Evolutionary conservation across 2,113 vertebrate genomes (phyloP), one percentile per base, ranked within the genome.

Genomic region (Pachypanchax playfairii): DNA sequence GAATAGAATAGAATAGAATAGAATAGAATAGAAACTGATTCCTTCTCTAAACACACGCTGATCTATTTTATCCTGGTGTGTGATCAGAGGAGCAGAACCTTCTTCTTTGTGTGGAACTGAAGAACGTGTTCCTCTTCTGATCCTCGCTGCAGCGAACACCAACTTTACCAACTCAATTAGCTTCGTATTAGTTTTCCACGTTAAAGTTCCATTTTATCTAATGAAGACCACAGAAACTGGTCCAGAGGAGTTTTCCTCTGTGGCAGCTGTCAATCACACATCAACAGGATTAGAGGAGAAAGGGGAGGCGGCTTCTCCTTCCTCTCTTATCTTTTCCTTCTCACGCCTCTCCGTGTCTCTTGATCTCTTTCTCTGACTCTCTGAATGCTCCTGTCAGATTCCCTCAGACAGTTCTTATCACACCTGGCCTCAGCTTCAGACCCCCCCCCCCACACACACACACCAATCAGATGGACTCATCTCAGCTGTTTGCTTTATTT

Each of bases 161-260:
- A 77, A 48, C 78, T 57, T 73, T 65, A 83, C 11, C 11, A 36
- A 36, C 35, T 88, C 77, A 79, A 88, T 71, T 70, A 56, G 36
- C 42, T 35, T 33, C 22, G 35, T 75, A 88, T 89, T 75, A 82
- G 89, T 89, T 90, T 82, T 71, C 57, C 78, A 49, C 80, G 73
- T 81, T 60, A 68, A 73, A 74, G 52, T 85, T 82, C 60, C 21
- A 67, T 82, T 64, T 53, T 48, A 51, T 39, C 9, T 79, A 52
- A 29, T 2, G 18, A 53, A 71, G 59, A 52, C 21, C 14, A 41
- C 59, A 58, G 24, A 47, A 75, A 70, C 47, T 17, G 33, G 59
- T 41, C 31, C 26, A 2, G 5, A 65, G 69, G 55, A 31, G 48
- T 3, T 31, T 56, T 53, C 41, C 42, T 65, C 25, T 44, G 53